Conservation (phyloP, 2,113 vertebrate genomes). For the Jaculus jaculus region DNA sequence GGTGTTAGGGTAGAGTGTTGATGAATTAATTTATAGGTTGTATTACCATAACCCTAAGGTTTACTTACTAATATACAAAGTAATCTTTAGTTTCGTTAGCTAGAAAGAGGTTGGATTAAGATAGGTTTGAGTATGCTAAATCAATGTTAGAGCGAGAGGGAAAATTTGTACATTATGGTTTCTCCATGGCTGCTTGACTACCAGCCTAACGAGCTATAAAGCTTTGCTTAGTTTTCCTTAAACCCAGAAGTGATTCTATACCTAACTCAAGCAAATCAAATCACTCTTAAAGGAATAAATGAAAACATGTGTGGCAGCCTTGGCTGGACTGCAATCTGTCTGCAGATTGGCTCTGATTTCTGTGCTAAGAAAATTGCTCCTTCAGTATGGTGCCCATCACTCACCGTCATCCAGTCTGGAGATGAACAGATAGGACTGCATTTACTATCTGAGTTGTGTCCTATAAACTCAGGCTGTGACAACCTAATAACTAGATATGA, state of each 20-base stretch:
- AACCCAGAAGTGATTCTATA: conserved; percentile 47
- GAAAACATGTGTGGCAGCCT: conserved; percentile 30
- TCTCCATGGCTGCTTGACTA: conserved; percentile 3
- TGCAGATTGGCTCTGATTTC: conserved; percentile 22
- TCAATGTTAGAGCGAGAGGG: conserved; percentile 40
- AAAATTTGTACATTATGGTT: conserved; percentile 31
- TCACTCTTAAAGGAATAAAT: conserved; percentile 57
- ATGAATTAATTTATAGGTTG: neutral
- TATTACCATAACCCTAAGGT: neutral
- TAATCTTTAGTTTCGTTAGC: neutral
- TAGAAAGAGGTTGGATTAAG: neutral
- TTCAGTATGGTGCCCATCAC: neutral
- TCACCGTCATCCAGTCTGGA: neutral
- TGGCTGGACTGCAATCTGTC: neutral
- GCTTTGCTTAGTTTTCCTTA: conserved; percentile 58
- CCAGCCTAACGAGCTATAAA: conserved; percentile 21
- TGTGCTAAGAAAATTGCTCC: conserved; percentile 45
- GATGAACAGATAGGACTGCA: neutral
- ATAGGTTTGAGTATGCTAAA: neutral
- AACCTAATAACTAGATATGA: conserved; percentile 2
- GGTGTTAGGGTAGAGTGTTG: neutral
- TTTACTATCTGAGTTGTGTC: conserved; percentile 28
- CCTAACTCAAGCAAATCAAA: conserved; percentile 55
- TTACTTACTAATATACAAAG: neutral
- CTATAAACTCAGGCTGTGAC: conserved; percentile 10